Conservation (phyloP, 35 echinoderm and acorn worm species). For the Strongylocentrotus purpuratus region DNA sequence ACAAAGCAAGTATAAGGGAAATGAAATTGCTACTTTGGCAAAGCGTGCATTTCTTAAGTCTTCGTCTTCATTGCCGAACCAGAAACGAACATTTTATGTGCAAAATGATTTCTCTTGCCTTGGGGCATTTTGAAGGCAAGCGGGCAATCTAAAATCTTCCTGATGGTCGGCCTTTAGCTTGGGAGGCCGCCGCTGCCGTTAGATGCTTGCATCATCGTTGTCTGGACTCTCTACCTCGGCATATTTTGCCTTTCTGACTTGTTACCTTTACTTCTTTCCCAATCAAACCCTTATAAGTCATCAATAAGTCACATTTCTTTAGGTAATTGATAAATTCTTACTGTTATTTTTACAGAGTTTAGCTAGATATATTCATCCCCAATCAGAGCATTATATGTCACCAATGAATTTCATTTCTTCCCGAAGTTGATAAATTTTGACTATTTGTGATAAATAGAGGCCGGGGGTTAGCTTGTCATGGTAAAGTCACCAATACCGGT, state of each 20-base stretch:
- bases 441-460: too few species aligned
- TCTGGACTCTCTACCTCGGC: not conserved
- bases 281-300: not conserved
- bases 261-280: not conserved
- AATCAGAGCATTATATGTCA: not conserved
- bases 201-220: not conserved
- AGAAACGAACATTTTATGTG: not conserved
- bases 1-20: not conserved
- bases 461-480: too few species aligned
- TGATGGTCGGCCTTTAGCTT: not conserved
- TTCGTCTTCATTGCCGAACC: slow-evolving; percentile 3
- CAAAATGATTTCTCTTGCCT: not conserved
- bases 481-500: not conserved
- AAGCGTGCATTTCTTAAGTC: not conserved
- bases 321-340: not conserved
- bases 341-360: not conserved
- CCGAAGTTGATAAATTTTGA: not conserved
- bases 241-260: not conserved
- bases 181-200: not conserved
- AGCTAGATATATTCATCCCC: not conserved
- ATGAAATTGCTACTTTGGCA: slow-evolving; percentile 17
- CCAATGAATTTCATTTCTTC: not conserved
- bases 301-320: not conserved
- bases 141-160: not conserved
- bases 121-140: not conserved